These are phyloP conservation scores for Heterochromis multidens DNA, from an alignment of 2,113 vertebrate species.

Conservation along the genomic window DNA sequence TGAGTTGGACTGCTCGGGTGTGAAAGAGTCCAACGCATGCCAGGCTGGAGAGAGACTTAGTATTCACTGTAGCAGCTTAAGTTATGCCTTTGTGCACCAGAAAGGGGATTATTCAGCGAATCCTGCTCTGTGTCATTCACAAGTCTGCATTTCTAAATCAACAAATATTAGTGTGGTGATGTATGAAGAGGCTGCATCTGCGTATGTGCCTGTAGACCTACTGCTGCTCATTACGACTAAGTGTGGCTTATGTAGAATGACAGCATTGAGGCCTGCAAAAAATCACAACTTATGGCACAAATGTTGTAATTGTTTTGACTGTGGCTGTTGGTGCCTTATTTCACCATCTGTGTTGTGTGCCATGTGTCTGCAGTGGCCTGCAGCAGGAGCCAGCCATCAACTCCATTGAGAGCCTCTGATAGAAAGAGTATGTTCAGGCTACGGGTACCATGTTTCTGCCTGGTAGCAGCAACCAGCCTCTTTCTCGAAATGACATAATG, in stretches of 20 bases:
- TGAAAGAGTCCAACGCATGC: conserved; percentile 56
- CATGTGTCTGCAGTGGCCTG: conserved; percentile 56
- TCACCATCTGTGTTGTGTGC: conserved; percentile 50
- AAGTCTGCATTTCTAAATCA: conserved; percentile 54
- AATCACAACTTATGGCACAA: conserved; percentile 46
- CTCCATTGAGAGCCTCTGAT: conserved; percentile 37
- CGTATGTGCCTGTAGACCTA: neutral
- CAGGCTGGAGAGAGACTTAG: conserved; percentile 60
- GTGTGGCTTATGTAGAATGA: conserved; percentile 5
- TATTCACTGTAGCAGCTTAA: conserved; percentile 63
- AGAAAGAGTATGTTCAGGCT: conserved; percentile 22
- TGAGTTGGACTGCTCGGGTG: conserved; percentile 47
- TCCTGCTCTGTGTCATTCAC: conserved; percentile 62
- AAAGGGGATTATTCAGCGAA: conserved; percentile 66
- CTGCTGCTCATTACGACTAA: neutral
- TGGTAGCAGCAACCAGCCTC: conserved; percentile 27
- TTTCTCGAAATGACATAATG: conserved; percentile 34
- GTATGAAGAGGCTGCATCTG: neutral
- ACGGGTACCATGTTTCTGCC: conserved; percentile 27
- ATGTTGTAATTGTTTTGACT: conserved; percentile 60
- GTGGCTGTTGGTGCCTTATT: conserved; percentile 38
- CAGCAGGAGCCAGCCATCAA: conserved; percentile 50
- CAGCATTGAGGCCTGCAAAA: neutral
- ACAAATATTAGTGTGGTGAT: conserved; percentile 48
- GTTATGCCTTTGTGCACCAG: conserved; percentile 62